Evolutionary conservation across 2,113 vertebrate species (phyloP).

Genomic region (Patagioenas fasciata): DNA sequence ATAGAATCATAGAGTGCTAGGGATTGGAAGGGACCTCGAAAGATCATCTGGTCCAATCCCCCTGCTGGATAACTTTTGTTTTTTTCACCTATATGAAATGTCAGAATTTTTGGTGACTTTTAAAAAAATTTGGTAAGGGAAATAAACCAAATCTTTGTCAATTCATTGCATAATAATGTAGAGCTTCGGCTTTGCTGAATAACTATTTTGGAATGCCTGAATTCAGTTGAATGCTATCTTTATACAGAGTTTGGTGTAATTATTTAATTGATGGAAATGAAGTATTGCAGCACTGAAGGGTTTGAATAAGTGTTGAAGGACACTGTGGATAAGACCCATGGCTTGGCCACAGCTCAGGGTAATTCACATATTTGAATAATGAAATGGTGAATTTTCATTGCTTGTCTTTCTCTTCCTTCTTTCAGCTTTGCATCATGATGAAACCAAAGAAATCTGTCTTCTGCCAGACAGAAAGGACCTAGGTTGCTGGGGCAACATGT

Average conservation of each 20-base stretch:
- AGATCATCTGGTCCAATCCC: no score
- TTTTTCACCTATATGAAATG: not conserved
- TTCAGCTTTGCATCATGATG: conserved; percentile 62
- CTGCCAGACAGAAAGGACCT: conserved; percentile 63
- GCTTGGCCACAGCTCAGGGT: conserved; percentile 55
- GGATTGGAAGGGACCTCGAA: no score
- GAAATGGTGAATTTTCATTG: conserved; percentile 72
- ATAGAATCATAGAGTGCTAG: no score
- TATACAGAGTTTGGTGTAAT: conserved; percentile 63
- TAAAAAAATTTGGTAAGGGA: not conserved
- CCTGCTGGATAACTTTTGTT: not conserved
- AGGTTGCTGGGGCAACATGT: conserved; percentile 75
- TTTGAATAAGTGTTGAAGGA: conserved; percentile 68
- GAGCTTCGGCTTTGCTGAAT: conserved; percentile 52
- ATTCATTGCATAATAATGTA: conserved; percentile 35
- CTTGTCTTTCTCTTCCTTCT: conserved; percentile 50
- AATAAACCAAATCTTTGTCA: conserved; percentile 55
- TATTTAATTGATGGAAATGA: conserved; percentile 77
- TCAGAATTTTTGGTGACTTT: not conserved
- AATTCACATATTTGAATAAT: conserved; percentile 69
- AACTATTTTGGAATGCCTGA: conserved; percentile 59
- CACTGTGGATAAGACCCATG: conserved; percentile 37
- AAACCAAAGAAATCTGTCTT: conserved; percentile 76
- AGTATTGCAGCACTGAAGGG: conserved; percentile 42
- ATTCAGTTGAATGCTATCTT: conserved; percentile 57